phyloP scores from a whole-genome alignment of 2,797 vertebrate species.

The Australoheros facetus region DNA sequence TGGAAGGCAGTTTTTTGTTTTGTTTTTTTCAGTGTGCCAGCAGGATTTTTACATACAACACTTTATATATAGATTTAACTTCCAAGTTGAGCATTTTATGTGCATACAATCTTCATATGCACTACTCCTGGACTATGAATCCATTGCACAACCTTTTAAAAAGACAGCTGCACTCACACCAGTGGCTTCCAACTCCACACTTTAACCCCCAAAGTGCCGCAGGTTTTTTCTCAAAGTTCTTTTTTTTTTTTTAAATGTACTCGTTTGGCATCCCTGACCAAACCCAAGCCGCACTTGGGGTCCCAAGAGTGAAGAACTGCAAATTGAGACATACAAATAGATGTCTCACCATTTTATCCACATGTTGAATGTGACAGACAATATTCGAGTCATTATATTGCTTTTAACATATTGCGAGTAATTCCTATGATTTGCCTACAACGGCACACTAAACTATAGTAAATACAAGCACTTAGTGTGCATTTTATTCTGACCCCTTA shows the following conservation, averaged over 20 bases:
- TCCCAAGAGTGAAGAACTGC: constrained; percentile 55
- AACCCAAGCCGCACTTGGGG: constrained; percentile 45
- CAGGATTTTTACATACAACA: constrained; percentile 58
- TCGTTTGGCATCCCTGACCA: background rate
- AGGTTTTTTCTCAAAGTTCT: constrained; percentile 5
- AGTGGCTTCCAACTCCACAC: constrained; percentile 43
- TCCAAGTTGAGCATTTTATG: constrained; percentile 38
- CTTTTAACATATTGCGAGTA: constrained; percentile 80
- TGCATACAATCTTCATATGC: constrained; percentile 51
- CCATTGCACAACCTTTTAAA: constrained; percentile 63
- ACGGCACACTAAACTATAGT: constrained; percentile 66
- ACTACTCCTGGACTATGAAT: constrained; percentile 49
- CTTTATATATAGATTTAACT: constrained; percentile 46
- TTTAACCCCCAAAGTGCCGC: constrained; percentile 19
- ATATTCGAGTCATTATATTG: constrained; percentile 70
- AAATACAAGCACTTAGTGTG: constrained; percentile 69
- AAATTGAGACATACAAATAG: constrained; percentile 39
- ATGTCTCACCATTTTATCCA: constrained; percentile 53
- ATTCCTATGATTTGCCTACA: constrained; percentile 74
- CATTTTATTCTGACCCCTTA: constrained; percentile 45
- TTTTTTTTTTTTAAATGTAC: constrained; percentile 1
- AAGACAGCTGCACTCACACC: constrained; percentile 52
- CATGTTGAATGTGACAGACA: constrained; percentile 67
- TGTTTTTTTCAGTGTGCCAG: constrained; percentile 28
- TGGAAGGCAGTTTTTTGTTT: constrained; percentile 42